Conservation (phyloP, 1,140 invertebrate genomes). For the Steinernema feltiae region DNA sequence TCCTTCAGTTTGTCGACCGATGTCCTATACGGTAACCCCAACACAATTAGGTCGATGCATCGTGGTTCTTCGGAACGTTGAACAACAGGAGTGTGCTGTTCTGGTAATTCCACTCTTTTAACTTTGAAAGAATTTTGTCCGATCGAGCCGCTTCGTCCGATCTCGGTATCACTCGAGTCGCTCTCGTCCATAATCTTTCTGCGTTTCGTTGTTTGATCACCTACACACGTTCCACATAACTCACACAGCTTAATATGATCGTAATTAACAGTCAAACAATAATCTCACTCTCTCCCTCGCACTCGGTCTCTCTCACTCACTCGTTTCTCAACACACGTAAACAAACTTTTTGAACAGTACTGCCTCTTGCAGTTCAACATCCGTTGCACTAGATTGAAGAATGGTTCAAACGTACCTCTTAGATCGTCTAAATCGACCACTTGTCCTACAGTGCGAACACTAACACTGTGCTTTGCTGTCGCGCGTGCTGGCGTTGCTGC, state of each 20-base stretch:
- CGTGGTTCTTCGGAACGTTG: slow-evolving; percentile 7
- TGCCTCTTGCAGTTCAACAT: too few species aligned
- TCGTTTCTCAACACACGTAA: neutral
- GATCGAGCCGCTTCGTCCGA: slow-evolving; percentile 33
- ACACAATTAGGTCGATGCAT: slow-evolving; percentile 52
- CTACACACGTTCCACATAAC: slow-evolving; percentile 20
- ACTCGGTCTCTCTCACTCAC: slow-evolving; percentile 25
- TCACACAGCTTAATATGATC: neutral
- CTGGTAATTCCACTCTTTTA: neutral
- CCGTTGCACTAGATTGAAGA: too few species aligned
- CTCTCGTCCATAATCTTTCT: slow-evolving; percentile 51
- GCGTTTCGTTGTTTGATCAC: slow-evolving; percentile 38
- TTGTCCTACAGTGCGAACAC: slow-evolving; percentile 14
- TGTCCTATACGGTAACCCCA: slow-evolving; percentile 60
- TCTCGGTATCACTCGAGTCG: slow-evolving; percentile 48
- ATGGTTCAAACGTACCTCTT: slow-evolving; percentile 13
- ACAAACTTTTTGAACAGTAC: too few species aligned
- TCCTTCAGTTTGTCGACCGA: slow-evolving; percentile 60
- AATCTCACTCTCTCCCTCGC: neutral
- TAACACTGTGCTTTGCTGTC: slow-evolving; percentile 25
- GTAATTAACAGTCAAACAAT: neutral
- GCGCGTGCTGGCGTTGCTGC: slow-evolving; percentile 5
- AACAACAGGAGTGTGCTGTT: neutral
- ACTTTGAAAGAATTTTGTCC: slow-evolving; percentile 19
- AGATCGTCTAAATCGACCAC: neutral